These are phyloP conservation scores for Thereva nobilitata DNA, from an alignment of 2,888 invertebrate species.

Conservation along the genomic window DNA sequence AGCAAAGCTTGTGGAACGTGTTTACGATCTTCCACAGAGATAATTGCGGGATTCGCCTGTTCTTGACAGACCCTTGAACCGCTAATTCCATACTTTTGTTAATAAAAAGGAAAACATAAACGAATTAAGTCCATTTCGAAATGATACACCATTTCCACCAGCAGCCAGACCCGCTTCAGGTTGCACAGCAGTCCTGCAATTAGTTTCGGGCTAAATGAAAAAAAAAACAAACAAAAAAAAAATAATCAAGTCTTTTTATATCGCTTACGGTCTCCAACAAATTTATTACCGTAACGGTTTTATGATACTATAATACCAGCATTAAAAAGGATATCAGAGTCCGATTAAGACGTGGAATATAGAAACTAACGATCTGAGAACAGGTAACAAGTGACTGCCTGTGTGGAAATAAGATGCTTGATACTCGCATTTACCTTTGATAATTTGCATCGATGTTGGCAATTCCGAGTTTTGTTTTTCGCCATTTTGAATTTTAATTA, in stretches of 20 bases:
- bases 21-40: slow-evolving; percentile 40
- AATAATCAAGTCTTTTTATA: slow-evolving; percentile 4
- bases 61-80: slow-evolving; percentile 41
- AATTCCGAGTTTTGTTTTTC: too few species aligned
- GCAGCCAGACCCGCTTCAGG: slow-evolving; percentile 2
- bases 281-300: slow-evolving; percentile 27
- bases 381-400: too few species aligned
- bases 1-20: slow-evolving; percentile 29
- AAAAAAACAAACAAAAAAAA: too few species aligned
- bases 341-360: neutral
- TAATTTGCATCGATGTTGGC: too few species aligned
- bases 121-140: slow-evolving; percentile 19
- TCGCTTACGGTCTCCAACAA: slow-evolving; percentile 6
- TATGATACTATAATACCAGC: slow-evolving; percentile 18
- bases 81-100: slow-evolving; percentile 25
- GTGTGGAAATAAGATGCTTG: too few species aligned
- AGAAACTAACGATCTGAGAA: too few species aligned
- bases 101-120: slow-evolving; percentile 11
- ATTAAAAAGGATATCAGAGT: slow-evolving; percentile 23
- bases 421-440: too few species aligned
- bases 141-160: slow-evolving; percentile 6
- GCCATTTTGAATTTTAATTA: too few species aligned
- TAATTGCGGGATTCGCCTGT: slow-evolving; percentile 38
- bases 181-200: slow-evolving; percentile 18
- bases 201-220: neutral